These are phyloP conservation scores for Fundulus diaphanus DNA, from an alignment of 2,797 vertebrate species.

Conservation along the genomic window DNA sequence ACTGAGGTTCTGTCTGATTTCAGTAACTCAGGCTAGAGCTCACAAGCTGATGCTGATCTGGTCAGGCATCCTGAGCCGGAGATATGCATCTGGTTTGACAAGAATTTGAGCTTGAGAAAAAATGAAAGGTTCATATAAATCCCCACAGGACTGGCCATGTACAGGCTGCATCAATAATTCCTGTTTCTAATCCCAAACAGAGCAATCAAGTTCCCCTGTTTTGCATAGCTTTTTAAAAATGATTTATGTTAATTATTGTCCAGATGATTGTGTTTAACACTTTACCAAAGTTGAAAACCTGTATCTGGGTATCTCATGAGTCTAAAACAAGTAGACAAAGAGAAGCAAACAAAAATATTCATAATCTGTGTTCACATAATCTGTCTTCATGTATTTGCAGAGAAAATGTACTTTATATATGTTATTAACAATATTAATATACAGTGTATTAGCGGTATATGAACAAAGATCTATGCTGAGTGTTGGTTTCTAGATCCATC, in stretches of 20 bases:
- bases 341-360: background rate
- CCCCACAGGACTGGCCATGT: background rate
- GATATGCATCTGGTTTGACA: constrained; percentile 47
- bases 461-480: background rate
- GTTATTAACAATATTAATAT: background rate
- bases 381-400: background rate
- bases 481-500: background rate
- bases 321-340: background rate
- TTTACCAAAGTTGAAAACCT: constrained; percentile 6
- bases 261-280: background rate
- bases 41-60: constrained; percentile 39
- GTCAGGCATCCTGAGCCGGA: constrained; percentile 12
- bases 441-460: background rate
- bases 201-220: background rate
- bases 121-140: background rate
- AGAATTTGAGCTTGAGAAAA: constrained; percentile 7
- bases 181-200: background rate
- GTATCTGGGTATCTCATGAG: background rate
- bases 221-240: background rate
- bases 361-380: background rate
- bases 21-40: constrained; percentile 29
- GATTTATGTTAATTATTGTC: background rate
- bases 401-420: background rate
- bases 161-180: background rate
- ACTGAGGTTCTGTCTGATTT: constrained; percentile 36